Evolutionary conservation across 2,888 invertebrate species (phyloP).

Genomic region (Yponomeuta sedellus): DNA sequence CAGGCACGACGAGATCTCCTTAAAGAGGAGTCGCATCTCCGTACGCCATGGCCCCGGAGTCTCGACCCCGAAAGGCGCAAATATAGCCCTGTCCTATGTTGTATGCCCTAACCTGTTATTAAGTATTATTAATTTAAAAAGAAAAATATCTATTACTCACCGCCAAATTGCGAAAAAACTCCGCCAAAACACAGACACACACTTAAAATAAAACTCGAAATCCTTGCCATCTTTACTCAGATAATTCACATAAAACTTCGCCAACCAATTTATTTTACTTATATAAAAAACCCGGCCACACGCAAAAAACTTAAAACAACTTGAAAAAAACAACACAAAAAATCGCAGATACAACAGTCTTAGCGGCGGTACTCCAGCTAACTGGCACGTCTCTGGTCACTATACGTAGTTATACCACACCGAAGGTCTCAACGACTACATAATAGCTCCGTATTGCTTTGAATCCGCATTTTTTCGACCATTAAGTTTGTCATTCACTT

Average conservation of each 20-base stretch:
- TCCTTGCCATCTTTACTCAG: conserved; percentile 30
- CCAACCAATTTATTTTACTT: neutral
- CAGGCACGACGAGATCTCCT: too few relatives aligned
- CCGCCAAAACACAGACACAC: conserved; percentile 40
- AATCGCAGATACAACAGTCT: neutral
- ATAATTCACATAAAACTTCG: neutral
- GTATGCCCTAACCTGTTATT: too few relatives aligned
- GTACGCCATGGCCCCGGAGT: too few relatives aligned
- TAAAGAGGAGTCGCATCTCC: too few relatives aligned
- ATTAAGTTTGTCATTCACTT: neutral
- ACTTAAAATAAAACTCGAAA: conserved; percentile 36
- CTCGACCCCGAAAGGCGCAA: too few relatives aligned
- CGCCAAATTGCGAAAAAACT: conserved; percentile 50
- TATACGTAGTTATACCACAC: neutral
- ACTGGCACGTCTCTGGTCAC: neutral
- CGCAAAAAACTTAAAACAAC: neutral
- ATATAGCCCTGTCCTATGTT: too few relatives aligned
- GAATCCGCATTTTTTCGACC: neutral
- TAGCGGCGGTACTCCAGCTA: neutral
- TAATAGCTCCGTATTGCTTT: neutral
- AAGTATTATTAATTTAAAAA: too few relatives aligned
- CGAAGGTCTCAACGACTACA: neutral
- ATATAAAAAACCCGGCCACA: neutral
- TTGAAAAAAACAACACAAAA: conserved; percentile 18
- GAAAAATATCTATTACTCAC: conserved; percentile 2